Conservation (phyloP, 2,113 vertebrate species). For the Leucoraja erinaceus region DNA sequence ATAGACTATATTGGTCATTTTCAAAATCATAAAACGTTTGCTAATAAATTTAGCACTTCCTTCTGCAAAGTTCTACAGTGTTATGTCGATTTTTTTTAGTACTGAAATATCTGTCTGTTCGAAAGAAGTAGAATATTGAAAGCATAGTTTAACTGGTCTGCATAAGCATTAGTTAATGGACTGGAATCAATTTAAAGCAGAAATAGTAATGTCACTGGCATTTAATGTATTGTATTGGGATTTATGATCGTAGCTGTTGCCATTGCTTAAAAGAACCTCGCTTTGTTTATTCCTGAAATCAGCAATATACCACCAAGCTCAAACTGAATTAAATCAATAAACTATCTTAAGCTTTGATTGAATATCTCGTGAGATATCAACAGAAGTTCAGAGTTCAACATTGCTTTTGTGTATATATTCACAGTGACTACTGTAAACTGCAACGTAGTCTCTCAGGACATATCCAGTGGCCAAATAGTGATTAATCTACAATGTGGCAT, state of each 20-base stretch:
- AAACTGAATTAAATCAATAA: neutral
- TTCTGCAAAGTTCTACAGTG: neutral
- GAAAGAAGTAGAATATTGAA: neutral
- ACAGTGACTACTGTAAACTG: neutral
- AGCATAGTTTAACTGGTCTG: neutral
- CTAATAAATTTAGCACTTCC: neutral
- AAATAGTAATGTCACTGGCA: neutral
- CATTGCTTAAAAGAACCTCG: neutral
- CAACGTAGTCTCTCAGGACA: neutral
- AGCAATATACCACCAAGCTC: neutral
- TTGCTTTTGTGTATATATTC: neutral
- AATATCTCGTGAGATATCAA: neutral
- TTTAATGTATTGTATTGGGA: neutral
- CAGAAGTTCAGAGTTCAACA: neutral
- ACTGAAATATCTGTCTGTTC: too few species aligned
- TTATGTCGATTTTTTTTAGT: neutral
- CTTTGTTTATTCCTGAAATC: neutral
- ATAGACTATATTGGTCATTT: too few species aligned
- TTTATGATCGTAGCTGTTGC: neutral
- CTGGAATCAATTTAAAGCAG: neutral
- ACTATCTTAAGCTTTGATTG: neutral
- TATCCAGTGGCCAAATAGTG: neutral
- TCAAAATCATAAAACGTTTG: neutral
- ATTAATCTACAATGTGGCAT: neutral
- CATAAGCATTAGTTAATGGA: neutral